These are phyloP conservation scores for Salticus scenicus DNA, from an alignment of 2,888 invertebrate species.

Conservation along the genomic window DNA sequence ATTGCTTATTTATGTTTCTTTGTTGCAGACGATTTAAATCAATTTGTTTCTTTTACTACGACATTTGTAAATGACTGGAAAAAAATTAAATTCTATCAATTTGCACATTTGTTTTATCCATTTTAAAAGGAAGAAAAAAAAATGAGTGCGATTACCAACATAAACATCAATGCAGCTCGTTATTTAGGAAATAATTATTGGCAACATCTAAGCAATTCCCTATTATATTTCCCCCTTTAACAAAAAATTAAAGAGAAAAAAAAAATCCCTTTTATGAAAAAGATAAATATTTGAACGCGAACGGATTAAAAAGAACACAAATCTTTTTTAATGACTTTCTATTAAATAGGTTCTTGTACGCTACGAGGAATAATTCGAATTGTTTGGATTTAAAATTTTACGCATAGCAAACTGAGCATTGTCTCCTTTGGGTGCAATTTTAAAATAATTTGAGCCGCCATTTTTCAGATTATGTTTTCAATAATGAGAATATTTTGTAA, in stretches of 20 bases:
- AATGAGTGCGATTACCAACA: background rate
- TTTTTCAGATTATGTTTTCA: background rate
- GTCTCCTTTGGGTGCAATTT: slow-evolving; percentile 1
- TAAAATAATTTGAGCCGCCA: background rate
- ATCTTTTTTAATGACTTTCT: background rate
- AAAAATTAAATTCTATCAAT: background rate
- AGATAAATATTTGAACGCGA: background rate
- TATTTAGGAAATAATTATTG: background rate
- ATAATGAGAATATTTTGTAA: background rate
- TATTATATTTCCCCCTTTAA: background rate
- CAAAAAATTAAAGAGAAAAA: no score
- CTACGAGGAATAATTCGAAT: background rate
- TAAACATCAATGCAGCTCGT: slow-evolving; percentile 2
- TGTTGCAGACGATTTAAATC: background rate
- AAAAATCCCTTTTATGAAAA: background rate
- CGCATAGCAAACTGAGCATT: background rate
- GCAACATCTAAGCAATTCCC: background rate
- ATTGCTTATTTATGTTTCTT: background rate
- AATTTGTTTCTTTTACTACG: background rate
- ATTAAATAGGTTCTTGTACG: background rate
- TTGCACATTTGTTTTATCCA: background rate
- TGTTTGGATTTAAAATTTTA: background rate
- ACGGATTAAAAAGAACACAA: background rate
- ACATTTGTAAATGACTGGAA: background rate
- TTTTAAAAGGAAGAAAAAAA: background rate